Percentiles rank a stretch among this genome's conserved stretches.
Evolutionary conservation across 2,888 invertebrate genomes (phyloP).

Genomic region (Calliscelio sp.): DNA sequence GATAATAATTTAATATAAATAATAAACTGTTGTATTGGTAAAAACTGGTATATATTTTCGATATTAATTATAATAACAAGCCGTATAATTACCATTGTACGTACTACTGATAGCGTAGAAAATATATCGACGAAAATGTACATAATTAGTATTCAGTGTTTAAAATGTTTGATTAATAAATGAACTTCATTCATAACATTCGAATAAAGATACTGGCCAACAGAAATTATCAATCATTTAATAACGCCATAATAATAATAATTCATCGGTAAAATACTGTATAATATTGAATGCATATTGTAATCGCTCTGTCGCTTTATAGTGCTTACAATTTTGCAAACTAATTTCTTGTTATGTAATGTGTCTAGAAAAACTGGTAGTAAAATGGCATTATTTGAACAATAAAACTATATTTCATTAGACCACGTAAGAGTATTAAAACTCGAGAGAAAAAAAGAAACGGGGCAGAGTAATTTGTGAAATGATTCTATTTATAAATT

Average conservation of each 20-base stretch:
- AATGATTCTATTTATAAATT: slow-evolving; percentile 21
- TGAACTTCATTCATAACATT: slow-evolving; percentile 21
- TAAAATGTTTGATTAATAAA: slow-evolving; percentile 36
- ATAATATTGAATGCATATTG: slow-evolving; percentile 12
- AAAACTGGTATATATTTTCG: background rate
- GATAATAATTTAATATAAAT: slow-evolving; percentile 2
- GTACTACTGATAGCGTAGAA: slow-evolving; percentile 3
- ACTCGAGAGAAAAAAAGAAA: too few relatives aligned
- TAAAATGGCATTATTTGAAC: too few relatives aligned
- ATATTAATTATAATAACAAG: slow-evolving; percentile 25
- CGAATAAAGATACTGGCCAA: slow-evolving; percentile 9
- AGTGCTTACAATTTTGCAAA: background rate
- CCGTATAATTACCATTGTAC: slow-evolving; percentile 29
- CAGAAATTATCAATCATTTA: slow-evolving; percentile 28
- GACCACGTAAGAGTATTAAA: too few relatives aligned
- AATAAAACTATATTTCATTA: too few relatives aligned
- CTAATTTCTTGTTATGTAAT: too few relatives aligned
- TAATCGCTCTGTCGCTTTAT: background rate
- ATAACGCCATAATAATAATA: slow-evolving; percentile 23
- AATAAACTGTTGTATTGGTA: background rate
- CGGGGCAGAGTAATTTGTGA: too few relatives aligned
- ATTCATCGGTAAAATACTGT: slow-evolving; percentile 1
- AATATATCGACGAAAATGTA: slow-evolving; percentile 12
- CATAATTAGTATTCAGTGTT: slow-evolving; percentile 16
- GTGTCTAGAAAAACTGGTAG: too few relatives aligned